Conservation (phyloP, 2,797 vertebrate species). For the Avahi laniger region DNA sequence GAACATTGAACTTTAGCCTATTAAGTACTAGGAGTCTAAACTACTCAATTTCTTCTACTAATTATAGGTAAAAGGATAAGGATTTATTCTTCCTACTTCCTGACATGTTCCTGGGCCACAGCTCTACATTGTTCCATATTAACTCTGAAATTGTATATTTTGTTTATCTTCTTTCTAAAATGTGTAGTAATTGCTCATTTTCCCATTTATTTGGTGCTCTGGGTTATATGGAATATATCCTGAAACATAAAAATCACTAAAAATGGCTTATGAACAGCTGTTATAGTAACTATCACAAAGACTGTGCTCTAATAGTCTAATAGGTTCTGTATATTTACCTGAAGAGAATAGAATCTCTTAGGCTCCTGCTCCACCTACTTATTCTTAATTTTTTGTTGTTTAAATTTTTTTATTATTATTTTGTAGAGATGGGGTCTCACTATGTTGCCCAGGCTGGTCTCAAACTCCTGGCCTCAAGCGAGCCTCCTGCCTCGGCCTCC, state of each 20-base stretch:
- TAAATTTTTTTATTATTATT: no score
- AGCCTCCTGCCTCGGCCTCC: no score
- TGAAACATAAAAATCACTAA: slow-evolving; percentile 10
- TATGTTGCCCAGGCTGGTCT: no score
- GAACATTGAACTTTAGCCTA: neutral
- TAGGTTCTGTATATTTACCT: neutral
- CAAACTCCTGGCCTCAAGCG: no score
- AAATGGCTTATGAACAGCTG: neutral
- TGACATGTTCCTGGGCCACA: slow-evolving; percentile 5
- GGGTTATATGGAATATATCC: neutral
- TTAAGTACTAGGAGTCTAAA: neutral
- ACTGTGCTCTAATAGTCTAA: neutral
- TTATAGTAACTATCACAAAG: neutral
- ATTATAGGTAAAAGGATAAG: neutral
- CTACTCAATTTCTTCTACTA: slow-evolving; percentile 10
- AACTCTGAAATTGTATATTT: slow-evolving; percentile 17
- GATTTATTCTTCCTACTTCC: neutral
- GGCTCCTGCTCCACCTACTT: neutral
- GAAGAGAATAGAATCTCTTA: neutral
- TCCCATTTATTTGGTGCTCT: neutral
- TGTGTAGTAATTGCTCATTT: neutral
- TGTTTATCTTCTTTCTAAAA: neutral
- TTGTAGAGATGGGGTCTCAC: no score
- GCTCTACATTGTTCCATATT: neutral
- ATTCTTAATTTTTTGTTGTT: neutral